These are phyloP conservation scores for Thaumetopoea pityocampa DNA, from an alignment of 1,140 invertebrate species.

Conservation along the genomic window DNA sequence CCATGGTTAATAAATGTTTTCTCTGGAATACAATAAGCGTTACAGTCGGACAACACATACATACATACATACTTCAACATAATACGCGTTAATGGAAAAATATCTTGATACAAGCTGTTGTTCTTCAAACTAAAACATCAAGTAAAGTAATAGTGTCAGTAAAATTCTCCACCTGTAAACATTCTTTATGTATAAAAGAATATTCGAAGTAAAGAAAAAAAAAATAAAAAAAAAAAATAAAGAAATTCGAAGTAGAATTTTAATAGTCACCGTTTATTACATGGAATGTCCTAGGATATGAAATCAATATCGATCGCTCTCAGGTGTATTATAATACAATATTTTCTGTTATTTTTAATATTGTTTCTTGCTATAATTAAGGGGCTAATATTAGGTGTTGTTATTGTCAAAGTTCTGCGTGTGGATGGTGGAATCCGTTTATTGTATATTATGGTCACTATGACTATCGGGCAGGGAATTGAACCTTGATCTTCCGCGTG, in stretches of 20 bases:
- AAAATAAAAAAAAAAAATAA: conserved; percentile 19
- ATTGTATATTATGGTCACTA: no score
- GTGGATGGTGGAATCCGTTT: no score
- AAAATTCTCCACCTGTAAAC: conserved; percentile 19
- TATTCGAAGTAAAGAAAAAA: conserved; percentile 15
- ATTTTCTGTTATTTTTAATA: conserved; percentile 1
- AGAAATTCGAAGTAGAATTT: conserved; percentile 22
- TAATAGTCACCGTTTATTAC: conserved; percentile 11
- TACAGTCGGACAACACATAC: no score
- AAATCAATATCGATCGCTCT: background rate
- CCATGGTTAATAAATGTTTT: no score
- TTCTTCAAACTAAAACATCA: conserved; percentile 16
- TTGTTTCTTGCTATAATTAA: conserved; percentile 1
- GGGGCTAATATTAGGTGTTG: background rate
- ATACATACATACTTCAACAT: no score
- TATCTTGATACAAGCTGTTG: conserved; percentile 19
- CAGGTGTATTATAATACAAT: conserved; percentile 7
- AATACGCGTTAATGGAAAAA: no score
- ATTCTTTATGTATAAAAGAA: conserved; percentile 23
- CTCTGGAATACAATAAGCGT: no score
- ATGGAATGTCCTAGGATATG: conserved; percentile 1
- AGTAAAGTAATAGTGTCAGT: conserved; percentile 1
- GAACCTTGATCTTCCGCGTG: no score
- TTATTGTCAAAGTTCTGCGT: conserved; percentile 6
- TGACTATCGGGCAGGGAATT: no score